Conservation (phyloP, 2,113 vertebrate species). For the Paramisgurnus dabryanus region DNA sequence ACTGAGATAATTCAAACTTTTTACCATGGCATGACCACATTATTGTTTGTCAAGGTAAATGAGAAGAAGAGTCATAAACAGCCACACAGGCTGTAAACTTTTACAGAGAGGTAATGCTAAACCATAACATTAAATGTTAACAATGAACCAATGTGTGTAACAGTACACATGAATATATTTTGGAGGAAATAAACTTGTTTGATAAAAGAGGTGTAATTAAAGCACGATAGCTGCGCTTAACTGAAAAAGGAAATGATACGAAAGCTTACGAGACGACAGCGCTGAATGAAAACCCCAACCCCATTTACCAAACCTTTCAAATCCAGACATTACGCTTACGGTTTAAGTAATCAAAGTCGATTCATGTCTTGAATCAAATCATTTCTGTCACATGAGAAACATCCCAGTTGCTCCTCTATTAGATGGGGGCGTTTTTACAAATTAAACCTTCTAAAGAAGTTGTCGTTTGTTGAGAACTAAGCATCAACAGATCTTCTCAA, state of each 20-base stretch:
- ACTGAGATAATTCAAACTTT: no score
- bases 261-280: background rate
- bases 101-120: conserved; percentile 21
- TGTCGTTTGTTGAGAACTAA: background rate
- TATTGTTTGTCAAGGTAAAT: background rate
- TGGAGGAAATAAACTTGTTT: background rate
- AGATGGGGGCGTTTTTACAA: background rate
- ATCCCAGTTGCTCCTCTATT: no score
- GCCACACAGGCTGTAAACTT: conserved; percentile 21
- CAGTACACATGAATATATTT: conserved; percentile 28
- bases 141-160: conserved; percentile 8
- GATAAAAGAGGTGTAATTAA: conserved; percentile 23
- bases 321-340: conserved; percentile 5
- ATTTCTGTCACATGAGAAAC: background rate
- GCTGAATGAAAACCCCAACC: background rate
- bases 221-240: conserved; percentile 16
- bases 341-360: background rate
- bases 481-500: background rate
- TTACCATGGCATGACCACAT: background rate
- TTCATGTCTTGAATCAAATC: background rate
- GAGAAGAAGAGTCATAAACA: background rate
- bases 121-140: conserved; percentile 6
- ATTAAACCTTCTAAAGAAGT: background rate
- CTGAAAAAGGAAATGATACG: background rate
- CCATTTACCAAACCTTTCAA: background rate